Evolutionary conservation across 2,888 invertebrate species (phyloP), one percentile per base, ranked within the genome.

Genomic region (Pollenia labialis): DNA sequence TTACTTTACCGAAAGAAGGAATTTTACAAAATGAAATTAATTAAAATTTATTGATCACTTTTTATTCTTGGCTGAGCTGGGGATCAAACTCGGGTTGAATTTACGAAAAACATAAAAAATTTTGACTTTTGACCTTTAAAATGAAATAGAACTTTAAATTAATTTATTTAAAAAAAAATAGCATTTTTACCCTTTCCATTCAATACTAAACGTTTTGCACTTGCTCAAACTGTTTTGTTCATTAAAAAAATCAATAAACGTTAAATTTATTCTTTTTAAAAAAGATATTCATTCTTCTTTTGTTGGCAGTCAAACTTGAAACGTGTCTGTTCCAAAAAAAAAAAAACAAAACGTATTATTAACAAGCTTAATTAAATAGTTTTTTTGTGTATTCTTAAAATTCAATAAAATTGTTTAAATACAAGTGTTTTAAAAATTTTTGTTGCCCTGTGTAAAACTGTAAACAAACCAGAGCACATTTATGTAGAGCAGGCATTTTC

Each of bases 401-500:
- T 32, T 32, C 1, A 32, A 32, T 1, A 32, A 12, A 56, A 23
- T 11, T 56, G 56, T 56, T 56, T 56, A 56, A 56, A 56, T 56
- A 56, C 56, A 56, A 23, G 23, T 56, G 18, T 56, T 56, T 56
- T 56, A 42, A 60, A 16, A 18, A 42, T 42, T 4, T 11, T 44
- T 44, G 64, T 64, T 18, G 12, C 6, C 42, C 52, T 32, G 76
- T 66, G 66, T 66, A 42, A 54, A 64, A 14, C 2, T 40, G 40
- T n/a, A 23, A 56, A 14, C 16, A 62, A 42, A 62, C 10, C 48
- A 64, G 18, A 52, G 11, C 50, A 44, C 14, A 50, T n/a, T 44
- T 44, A 75, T 64, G 11, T 56, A 66, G 76, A 66, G 32, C 76
- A 66, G 44, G 50, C 66, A 56, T 77, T 56, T 44, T 23, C 54